Conservation (phyloP, 2,888 invertebrate genomes). For the Ditula angustiorana region DNA sequence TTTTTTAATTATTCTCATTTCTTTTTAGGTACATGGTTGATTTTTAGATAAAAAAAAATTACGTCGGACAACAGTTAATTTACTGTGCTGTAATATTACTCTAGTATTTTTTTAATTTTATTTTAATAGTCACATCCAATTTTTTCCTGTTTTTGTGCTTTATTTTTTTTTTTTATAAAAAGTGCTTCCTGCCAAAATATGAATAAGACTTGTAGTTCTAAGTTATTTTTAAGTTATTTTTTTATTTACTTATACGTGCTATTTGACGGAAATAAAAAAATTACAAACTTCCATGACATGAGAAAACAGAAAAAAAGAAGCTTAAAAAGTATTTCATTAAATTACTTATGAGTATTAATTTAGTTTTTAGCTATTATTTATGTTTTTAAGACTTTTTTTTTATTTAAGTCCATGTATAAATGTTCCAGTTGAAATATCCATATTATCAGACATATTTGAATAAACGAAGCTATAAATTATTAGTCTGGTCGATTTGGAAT, state of each 20-base stretch:
- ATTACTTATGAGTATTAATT: not conserved
- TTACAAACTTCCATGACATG: not conserved
- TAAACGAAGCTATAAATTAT: no score
- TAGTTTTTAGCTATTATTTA: not conserved
- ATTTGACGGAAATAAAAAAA: not conserved
- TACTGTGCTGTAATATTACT: conserved; percentile 51
- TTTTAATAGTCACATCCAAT: conserved; percentile 77
- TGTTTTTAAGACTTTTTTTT: not conserved
- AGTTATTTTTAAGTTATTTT: conserved; percentile 19
- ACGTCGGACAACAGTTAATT: conserved; percentile 39
- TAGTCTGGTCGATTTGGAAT: no score
- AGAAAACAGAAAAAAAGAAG: not conserved
- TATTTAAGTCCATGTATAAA: not conserved
- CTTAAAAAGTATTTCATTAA: not conserved
- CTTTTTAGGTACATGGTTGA: conserved; percentile 80
- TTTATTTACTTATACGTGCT: no score
- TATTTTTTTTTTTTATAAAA: conserved; percentile 28
- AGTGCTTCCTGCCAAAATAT: conserved; percentile 38
- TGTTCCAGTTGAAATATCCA: no score
- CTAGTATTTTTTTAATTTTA: conserved; percentile 46
- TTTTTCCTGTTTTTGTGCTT: conserved; percentile 42
- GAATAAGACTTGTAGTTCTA: conserved; percentile 23
- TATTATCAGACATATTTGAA: no score
- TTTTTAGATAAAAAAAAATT: conserved; percentile 61
- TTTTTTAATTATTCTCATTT: conserved; percentile 50